phyloP scores from a whole-genome alignment of 2,797 vertebrate species.

The Rhynchotus rufescens region DNA sequence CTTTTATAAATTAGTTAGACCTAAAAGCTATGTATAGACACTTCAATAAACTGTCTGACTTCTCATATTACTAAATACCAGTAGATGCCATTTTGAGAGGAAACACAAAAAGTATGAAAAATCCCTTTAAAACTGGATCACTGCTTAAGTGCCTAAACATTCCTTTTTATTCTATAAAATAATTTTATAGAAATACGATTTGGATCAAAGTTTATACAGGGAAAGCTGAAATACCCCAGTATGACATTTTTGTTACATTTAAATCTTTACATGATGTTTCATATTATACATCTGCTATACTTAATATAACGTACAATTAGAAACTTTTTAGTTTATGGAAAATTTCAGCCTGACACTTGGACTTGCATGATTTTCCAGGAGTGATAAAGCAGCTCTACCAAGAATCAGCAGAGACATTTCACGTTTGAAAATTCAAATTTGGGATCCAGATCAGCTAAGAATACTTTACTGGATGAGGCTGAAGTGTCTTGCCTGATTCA shows the following conservation, averaged over 20 bases:
- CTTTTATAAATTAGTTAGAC: slow-evolving; percentile 47
- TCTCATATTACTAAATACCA: slow-evolving; percentile 45
- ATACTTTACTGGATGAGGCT: background rate
- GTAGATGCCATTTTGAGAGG: background rate
- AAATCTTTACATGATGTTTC: slow-evolving; percentile 29
- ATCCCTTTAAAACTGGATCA: slow-evolving; percentile 32
- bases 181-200: slow-evolving; percentile 29
- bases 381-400: background rate
- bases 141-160: slow-evolving; percentile 34
- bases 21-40: slow-evolving; percentile 29
- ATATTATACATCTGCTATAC: background rate
- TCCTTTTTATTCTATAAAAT: slow-evolving; percentile 22
- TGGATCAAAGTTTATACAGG: slow-evolving; percentile 34
- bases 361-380: background rate
- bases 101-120: slow-evolving; percentile 36
- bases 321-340: background rate
- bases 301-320: background rate
- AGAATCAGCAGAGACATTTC: background rate
- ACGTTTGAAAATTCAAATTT: background rate
- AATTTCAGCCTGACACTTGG: background rate
- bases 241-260: slow-evolving; percentile 7
- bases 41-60: slow-evolving; percentile 48
- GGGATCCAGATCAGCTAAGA: background rate
- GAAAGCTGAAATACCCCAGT: slow-evolving; percentile 32
- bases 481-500: background rate